A percentile compares a stretch with the other conserved stretches of the same genome.
Conservation (phyloP, 2,113 vertebrate genomes). For the Pseudolaguvia tuberculata region DNA sequence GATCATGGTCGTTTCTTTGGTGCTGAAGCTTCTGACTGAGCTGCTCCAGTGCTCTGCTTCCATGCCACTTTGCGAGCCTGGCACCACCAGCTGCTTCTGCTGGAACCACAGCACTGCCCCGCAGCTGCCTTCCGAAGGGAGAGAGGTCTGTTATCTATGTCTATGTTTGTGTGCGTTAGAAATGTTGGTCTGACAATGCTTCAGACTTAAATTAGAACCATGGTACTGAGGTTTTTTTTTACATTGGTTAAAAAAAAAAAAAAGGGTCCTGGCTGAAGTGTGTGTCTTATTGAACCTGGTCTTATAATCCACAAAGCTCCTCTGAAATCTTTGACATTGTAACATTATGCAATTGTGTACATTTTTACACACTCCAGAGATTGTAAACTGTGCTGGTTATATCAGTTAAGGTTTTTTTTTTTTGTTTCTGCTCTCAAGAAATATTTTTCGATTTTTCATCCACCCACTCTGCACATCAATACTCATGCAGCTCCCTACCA, state of each 20-base stretch:
- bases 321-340: neutral
- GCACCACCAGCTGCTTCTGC: slow-evolving; percentile 56
- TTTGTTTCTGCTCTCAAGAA: slow-evolving; percentile 9
- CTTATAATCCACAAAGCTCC: neutral
- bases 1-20: slow-evolving; percentile 69
- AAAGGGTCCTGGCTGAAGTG: neutral
- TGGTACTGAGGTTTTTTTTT: neutral
- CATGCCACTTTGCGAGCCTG: slow-evolving; percentile 64
- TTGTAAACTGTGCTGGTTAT: neutral
- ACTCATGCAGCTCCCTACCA: neutral
- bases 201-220: neutral
- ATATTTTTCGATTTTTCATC: slow-evolving; percentile 25
- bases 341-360: neutral
- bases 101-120: slow-evolving; percentile 57
- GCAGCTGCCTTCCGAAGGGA: slow-evolving; percentile 49
- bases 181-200: neutral
- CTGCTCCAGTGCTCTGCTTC: slow-evolving; percentile 61
- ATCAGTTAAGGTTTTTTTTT: slow-evolving; percentile 6
- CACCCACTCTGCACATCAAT: slow-evolving; percentile 22
- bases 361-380: slow-evolving; percentile 6
- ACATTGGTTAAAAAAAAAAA: neutral
- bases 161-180: neutral
- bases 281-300: neutral
- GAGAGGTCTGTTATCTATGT: slow-evolving; percentile 60
- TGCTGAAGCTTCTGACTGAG: slow-evolving; percentile 67